Evolutionary conservation across 2,888 invertebrate species (phyloP).

Genomic region (Meta bourneti): DNA sequence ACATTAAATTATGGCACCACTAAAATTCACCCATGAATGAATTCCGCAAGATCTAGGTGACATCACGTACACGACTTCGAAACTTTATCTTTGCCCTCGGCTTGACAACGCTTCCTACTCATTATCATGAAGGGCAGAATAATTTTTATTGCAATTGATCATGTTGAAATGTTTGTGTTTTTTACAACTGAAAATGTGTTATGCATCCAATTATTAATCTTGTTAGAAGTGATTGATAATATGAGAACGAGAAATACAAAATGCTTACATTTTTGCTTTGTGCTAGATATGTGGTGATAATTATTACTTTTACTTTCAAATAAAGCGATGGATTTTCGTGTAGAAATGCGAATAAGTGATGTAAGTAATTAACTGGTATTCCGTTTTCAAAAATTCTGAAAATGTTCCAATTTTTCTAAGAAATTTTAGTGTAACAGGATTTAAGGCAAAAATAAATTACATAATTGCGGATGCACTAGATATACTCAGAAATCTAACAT

Average conservation of each 20-base stretch:
- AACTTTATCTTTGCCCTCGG: constrained; percentile 21
- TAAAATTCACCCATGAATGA: constrained; percentile 40
- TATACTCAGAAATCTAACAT: no score
- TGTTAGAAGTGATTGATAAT: not conserved
- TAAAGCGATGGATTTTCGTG: no score
- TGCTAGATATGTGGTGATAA: no score
- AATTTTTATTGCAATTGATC: not conserved
- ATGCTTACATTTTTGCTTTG: no score
- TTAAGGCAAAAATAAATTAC: no score
- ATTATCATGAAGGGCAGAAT: constrained; percentile 1
- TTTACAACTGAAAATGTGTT: not conserved
- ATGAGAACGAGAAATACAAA: not conserved
- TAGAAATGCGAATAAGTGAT: no score
- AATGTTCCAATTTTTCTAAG: no score
- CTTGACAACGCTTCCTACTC: not conserved
- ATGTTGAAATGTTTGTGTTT: not conserved
- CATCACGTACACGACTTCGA: constrained; percentile 21
- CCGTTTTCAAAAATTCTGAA: no score
- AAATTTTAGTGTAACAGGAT: no score
- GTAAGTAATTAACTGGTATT: no score
- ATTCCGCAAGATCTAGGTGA: constrained; percentile 15
- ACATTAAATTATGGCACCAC: constrained; percentile 30
- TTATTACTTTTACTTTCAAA: no score
- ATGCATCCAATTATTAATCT: not conserved
- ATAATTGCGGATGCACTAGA: no score